Evolutionary conservation across 2,888 invertebrate genomes (phyloP).

Genomic region (Macropis europaea): DNA sequence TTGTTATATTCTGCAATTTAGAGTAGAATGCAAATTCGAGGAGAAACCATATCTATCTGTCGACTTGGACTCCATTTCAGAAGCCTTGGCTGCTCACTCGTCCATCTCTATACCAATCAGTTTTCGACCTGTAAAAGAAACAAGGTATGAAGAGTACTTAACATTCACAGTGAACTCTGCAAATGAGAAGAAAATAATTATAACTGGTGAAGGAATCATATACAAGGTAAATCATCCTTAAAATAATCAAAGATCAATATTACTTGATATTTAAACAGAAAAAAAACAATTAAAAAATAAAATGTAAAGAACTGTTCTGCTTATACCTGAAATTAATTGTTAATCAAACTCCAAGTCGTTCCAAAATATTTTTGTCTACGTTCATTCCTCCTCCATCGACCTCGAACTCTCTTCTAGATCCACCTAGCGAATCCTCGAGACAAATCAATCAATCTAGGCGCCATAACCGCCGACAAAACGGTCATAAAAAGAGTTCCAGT

Average conservation of each 20-base stretch:
- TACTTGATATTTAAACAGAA: not conserved
- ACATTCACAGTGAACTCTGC: constrained; percentile 82
- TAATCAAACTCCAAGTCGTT: no score
- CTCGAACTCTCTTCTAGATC: constrained; percentile 65
- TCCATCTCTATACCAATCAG: constrained; percentile 81
- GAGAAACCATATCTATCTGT: constrained; percentile 81
- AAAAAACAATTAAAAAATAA: not conserved
- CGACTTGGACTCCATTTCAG: constrained; percentile 77
- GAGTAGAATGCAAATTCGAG: constrained; percentile 81
- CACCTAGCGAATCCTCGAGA: constrained; percentile 75
- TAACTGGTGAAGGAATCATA: constrained; percentile 82
- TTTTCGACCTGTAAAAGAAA: constrained; percentile 82
- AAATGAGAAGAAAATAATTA: constrained; percentile 80
- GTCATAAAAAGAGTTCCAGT: constrained; percentile 82
- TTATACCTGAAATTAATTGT: no score
- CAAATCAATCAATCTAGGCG: constrained; percentile 78
- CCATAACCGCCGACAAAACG: constrained; percentile 79
- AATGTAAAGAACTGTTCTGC: not conserved
- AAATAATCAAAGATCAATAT: not conserved
- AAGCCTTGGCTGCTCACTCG: constrained; percentile 79
- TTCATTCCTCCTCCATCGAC: no score
- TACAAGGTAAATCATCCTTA: constrained; percentile 62
- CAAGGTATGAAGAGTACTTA: constrained; percentile 81
- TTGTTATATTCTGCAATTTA: constrained; percentile 61
- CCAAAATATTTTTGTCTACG: no score